Percentiles rank a stretch among this genome's conserved stretches.
Conservation (phyloP, 2,113 vertebrate genomes). For the Crypturellus undulatus region DNA sequence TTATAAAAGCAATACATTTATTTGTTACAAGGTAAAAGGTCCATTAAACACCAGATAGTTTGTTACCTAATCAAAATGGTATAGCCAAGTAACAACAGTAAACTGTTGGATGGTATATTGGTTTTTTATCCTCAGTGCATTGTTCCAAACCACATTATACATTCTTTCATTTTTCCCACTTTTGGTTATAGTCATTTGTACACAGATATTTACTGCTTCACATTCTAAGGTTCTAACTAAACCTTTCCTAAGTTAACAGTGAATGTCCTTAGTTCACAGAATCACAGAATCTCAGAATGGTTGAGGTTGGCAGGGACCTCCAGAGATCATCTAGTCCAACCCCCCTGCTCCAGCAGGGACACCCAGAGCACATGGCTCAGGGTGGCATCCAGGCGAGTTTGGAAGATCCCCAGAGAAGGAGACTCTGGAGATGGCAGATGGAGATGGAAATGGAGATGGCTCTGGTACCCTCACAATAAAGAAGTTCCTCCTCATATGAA, state of each 20-base stretch:
- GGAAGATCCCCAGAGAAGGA: too few species aligned
- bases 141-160: background rate
- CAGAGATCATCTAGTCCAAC: too few species aligned
- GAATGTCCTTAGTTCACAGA: background rate
- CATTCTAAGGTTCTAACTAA: background rate
- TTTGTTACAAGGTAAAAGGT: slow-evolving; percentile 21
- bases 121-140: background rate
- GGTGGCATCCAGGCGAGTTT: too few species aligned
- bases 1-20: slow-evolving; percentile 37
- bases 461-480: too few species aligned
- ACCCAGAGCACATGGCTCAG: too few species aligned
- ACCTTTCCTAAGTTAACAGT: background rate
- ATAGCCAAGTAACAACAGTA: background rate
- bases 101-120: background rate
- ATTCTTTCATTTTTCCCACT: background rate
- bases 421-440: too few species aligned
- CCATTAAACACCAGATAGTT: slow-evolving; percentile 39
- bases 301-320: too few species aligned
- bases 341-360: too few species aligned
- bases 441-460: too few species aligned
- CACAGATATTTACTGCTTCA: background rate
- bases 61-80: slow-evolving; percentile 24
- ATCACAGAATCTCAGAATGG: too few species aligned
- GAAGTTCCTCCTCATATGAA: too few species aligned
- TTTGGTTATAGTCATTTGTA: background rate